Conservation (phyloP, 92 coral and sea anemone species). For the Paragorgia papillata region DNA sequence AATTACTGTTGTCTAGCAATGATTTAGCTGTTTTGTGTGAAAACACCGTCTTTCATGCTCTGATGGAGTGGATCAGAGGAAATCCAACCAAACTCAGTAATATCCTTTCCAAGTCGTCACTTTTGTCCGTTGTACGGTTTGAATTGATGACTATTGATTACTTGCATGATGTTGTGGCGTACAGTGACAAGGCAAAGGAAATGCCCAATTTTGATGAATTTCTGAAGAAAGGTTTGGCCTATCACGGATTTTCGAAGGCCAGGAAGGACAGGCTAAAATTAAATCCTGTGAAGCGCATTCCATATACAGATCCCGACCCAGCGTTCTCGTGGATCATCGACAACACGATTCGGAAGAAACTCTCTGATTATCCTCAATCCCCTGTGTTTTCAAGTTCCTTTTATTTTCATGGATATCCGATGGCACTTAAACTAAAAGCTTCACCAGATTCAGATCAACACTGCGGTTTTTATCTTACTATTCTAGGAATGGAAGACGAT, state of each 20-base stretch:
- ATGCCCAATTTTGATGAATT: conserved; percentile 4
- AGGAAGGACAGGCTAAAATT: conserved; percentile 1
- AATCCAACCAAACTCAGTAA: not conserved
- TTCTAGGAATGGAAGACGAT: too few species aligned
- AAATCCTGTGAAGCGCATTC: conserved; percentile 9
- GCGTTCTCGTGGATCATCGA: conserved; percentile 34
- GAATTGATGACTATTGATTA: conserved; percentile 20
- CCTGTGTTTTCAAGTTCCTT: too few species aligned
- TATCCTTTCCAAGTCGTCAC: too few species aligned
- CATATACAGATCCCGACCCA: not conserved
- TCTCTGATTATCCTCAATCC: too few species aligned
- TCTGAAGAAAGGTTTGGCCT: conserved; percentile 10
- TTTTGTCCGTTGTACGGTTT: conserved; percentile 25
- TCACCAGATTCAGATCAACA: too few species aligned
- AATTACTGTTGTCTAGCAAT: too few species aligned
- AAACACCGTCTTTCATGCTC: conserved; percentile 29
- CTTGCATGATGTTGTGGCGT: conserved; percentile 2
- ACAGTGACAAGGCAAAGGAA: not conserved
- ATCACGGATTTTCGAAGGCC: conserved; percentile 10
- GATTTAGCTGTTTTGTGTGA: conserved; percentile 5
- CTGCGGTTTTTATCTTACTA: too few species aligned
- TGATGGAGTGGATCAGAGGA: conserved; percentile 6
- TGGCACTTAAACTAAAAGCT: too few species aligned
- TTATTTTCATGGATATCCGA: too few species aligned
- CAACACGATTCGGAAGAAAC: too few species aligned